Evolutionary conservation across 1,140 invertebrate species (phyloP).

Genomic region (Dufourea novaeangliae): DNA sequence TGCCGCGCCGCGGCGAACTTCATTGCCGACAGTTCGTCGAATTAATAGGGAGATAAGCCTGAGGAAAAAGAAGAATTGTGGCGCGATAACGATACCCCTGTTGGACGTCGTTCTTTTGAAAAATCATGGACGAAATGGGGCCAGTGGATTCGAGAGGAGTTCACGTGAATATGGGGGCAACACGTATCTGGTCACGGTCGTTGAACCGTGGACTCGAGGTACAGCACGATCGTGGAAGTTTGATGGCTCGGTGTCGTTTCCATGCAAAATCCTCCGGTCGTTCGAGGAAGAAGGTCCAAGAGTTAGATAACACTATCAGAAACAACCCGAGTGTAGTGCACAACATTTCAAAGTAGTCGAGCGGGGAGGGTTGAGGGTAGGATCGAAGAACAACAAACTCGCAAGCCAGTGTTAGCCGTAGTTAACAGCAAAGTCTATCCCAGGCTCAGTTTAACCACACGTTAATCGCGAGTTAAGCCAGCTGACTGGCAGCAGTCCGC

Average conservation of each 20-base stretch:
- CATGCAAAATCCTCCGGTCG: background rate
- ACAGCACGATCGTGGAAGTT: background rate
- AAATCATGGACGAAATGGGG: background rate
- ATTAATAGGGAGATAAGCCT: conserved; percentile 53
- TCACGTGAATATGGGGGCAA: too few species aligned
- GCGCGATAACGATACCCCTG: background rate
- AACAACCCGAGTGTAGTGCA: background rate
- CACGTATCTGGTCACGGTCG: too few species aligned
- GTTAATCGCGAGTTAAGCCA: conserved; percentile 62
- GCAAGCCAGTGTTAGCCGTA: conserved; percentile 25
- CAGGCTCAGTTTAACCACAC: background rate
- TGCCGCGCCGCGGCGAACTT: background rate
- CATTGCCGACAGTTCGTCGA: conserved; percentile 23
- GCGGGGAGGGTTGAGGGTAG: too few species aligned
- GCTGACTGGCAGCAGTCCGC: conserved; percentile 51
- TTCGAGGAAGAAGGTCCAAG: background rate
- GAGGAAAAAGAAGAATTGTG: conserved; percentile 34
- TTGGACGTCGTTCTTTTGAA: background rate
- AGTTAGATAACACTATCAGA: background rate
- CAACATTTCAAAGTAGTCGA: background rate
- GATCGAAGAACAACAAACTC: background rate
- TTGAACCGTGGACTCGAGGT: too few species aligned
- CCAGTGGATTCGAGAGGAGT: too few species aligned
- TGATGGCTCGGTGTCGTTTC: background rate
- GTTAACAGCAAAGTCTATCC: conserved; percentile 21